Conservation (phyloP, 2,888 invertebrate species). For the Drosophila birchii region DNA sequence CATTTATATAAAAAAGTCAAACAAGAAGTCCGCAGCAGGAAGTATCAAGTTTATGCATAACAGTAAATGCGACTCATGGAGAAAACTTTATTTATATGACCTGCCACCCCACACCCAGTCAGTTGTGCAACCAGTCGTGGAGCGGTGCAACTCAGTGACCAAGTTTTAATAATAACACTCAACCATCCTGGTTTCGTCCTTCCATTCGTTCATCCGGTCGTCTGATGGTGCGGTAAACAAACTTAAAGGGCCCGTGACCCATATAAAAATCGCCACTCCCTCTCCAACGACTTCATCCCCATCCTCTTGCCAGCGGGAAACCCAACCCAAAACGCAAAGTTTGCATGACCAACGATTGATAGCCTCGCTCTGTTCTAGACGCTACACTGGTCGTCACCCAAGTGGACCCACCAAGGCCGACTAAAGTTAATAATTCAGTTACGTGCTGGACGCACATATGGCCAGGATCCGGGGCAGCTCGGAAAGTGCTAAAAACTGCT, state of each 20-base stretch:
- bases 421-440: constrained; percentile 64
- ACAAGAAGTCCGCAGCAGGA: constrained; percentile 21
- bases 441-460: constrained; percentile 55
- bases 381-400: constrained; percentile 24
- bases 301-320: constrained; percentile 2
- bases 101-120: constrained; percentile 4
- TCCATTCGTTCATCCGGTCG: constrained; percentile 1
- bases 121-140: constrained; percentile 42
- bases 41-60: constrained; percentile 48
- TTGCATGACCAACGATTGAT: constrained; percentile 60
- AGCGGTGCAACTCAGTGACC: constrained; percentile 45
- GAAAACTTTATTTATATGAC: constrained; percentile 43
- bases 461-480: constrained; percentile 22
- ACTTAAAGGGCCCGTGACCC: constrained; percentile 67
- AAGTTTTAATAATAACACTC: constrained; percentile 61
- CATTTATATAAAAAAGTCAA: constrained; percentile 58
- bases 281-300: constrained; percentile 1
- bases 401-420: constrained; percentile 54
- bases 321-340: constrained; percentile 37
- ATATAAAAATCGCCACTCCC: constrained; percentile 51
- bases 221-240: constrained; percentile 64
- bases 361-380: constrained; percentile 29
- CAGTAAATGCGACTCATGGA: constrained; percentile 56
- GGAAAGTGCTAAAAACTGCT: constrained; percentile 35
- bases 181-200: constrained; percentile 17